Evolutionary conservation across 2,113 vertebrate genomes (phyloP), one percentile per base, ranked within the genome.

Genomic region (Donacobius atricapilla): DNA sequence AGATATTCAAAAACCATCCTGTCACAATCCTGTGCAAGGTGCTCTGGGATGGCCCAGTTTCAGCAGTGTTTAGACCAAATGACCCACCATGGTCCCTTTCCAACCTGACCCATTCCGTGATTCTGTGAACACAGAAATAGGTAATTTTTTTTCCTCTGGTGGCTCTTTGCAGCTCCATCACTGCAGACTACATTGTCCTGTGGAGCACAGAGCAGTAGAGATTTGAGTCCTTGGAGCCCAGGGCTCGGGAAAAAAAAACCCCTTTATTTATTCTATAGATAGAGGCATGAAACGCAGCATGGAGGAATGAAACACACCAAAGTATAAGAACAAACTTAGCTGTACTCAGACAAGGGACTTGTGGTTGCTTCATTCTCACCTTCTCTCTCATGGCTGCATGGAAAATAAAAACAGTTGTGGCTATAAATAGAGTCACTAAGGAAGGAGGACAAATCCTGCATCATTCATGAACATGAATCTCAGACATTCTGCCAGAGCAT

Each of bases 391-490:
- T 11, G 61, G 82, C 53, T 87, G 50, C 82, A 77, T 28, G 35
- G 78, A 86, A 92, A 90, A 94, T 82, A 93, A 91, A 91, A 91
- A 70, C 71, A 89, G 64, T 70, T 6, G 4, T 50, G 86, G 45
- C 87, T 94, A 96, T 97, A 96, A 95, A 97, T 93, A 96, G 91
- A 87, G 28, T 31, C 6, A 6, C 86, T 6, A 7, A 85, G 39
- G 69, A 92, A 93, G 51, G 70, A 96, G 75, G 82, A 95, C 90
- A 91, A 95, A 95, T 72, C 76, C 75, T 94, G 93, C 95, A 97
- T 97, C 97, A 92, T 97, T 97, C 94, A 96, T 96, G 95, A 96
- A 90, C 83, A 56, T 0, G 14, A 91, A 85, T 76, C 90, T 94
- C 81, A 97, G 89, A 96, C 78, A 21, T 96, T 95, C 93, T 92